Percentiles rank a stretch among this genome's conserved stretches.
phyloP scores from a whole-genome alignment of 2,888 invertebrate genomes.

The Euzetes globulus region DNA sequence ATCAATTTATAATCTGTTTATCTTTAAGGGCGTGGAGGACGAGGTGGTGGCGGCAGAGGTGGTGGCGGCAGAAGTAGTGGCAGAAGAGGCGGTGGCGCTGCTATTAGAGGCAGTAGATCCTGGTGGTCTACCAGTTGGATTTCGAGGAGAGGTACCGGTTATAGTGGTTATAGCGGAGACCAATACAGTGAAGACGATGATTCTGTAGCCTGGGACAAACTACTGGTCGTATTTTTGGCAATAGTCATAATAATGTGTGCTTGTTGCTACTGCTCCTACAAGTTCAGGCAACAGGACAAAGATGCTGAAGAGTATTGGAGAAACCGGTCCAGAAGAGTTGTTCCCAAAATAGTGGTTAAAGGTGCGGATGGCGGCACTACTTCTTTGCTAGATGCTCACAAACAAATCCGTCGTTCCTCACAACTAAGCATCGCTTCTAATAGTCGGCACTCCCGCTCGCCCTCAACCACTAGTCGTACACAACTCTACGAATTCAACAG shows the following conservation, averaged over 20 bases:
- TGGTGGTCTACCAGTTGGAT: background rate
- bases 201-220: background rate
- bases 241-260: background rate
- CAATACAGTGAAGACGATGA: background rate
- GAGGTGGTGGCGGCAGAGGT: background rate
- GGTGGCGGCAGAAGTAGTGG: background rate
- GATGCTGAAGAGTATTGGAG: background rate
- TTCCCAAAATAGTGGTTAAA: background rate
- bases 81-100: background rate
- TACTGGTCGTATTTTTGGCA: background rate
- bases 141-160: background rate
- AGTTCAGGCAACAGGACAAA: slow-evolving; percentile 9
- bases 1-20: background rate
- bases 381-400: background rate
- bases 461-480: background rate
- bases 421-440: background rate
- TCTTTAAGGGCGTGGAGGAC: background rate
- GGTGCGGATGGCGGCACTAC: background rate
- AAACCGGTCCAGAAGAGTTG: background rate
- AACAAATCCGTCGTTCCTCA: background rate
- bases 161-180: background rate
- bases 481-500: background rate
- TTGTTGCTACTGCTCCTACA: slow-evolving; percentile 1
- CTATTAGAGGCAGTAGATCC: background rate
- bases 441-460: background rate